phyloP scores from a whole-genome alignment of 2,888 invertebrate genomes.

The Lochmaea capreae region DNA sequence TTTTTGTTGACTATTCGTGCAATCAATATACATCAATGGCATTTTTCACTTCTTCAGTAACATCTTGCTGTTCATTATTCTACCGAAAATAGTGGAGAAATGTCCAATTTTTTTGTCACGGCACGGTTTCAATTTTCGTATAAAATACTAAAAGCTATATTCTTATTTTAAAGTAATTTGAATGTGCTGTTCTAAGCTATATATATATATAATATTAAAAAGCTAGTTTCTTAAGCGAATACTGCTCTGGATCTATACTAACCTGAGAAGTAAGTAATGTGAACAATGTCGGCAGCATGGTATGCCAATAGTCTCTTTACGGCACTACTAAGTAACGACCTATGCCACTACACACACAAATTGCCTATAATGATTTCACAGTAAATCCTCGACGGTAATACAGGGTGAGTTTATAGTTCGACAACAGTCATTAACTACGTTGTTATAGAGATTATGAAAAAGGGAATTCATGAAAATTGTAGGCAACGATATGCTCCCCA shows the following conservation, averaged over 20 bases:
- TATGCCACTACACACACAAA: slow-evolving; percentile 58
- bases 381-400: slow-evolving; percentile 47
- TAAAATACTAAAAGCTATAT: background rate
- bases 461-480: no score
- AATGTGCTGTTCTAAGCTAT: background rate
- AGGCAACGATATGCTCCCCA: no score
- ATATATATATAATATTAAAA: background rate
- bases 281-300: slow-evolving; percentile 55
- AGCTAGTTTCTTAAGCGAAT: background rate
- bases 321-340: slow-evolving; percentile 57
- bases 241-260: slow-evolving; percentile 21
- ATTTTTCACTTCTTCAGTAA: no score
- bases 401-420: background rate
- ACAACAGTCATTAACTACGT: no score
- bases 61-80: no score
- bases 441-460: no score
- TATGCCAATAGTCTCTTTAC: slow-evolving; percentile 55
- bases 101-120: no score
- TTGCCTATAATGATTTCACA: slow-evolving; percentile 59
- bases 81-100: no score
- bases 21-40: no score
- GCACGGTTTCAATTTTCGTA: background rate
- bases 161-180: no score
- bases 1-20: no score
- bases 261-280: slow-evolving; percentile 50